Evolutionary conservation across 2,888 invertebrate genomes (phyloP).

Genomic region (Megalurothrips usitatus): DNA sequence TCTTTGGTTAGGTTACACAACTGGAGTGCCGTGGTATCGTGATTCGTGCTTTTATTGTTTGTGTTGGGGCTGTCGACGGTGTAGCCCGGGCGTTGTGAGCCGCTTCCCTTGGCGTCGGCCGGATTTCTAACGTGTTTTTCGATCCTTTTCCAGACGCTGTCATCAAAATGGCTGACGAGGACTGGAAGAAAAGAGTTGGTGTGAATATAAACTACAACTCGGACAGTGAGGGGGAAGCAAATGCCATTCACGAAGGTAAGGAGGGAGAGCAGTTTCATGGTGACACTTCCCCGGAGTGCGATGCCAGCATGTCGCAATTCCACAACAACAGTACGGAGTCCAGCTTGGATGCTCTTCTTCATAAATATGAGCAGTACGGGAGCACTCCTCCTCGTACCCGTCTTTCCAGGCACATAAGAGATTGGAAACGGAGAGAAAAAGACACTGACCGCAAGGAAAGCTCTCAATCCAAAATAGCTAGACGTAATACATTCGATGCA

Average conservation of each 20-base stretch:
- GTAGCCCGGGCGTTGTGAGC: not conserved
- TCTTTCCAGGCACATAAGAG: conserved; percentile 51
- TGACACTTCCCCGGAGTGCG: conserved; percentile 36
- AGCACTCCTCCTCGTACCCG: conserved; percentile 75
- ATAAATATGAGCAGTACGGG: conserved; percentile 58
- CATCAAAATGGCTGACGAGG: conserved; percentile 45
- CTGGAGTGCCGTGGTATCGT: not conserved
- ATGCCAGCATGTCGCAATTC: conserved; percentile 33
- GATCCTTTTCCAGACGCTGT: not conserved
- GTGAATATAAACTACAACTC: conserved; percentile 52
- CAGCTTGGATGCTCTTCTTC: conserved; percentile 39
- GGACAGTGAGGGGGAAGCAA: conserved; percentile 48
- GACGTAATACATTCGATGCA: not conserved
- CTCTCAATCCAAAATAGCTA: not conserved
- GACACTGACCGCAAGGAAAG: conserved; percentile 41
- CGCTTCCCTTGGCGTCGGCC: not conserved
- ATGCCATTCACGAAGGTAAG: conserved; percentile 33
- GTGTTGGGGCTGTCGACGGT: not conserved
- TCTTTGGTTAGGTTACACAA: conserved; percentile 14
- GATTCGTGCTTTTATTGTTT: not conserved
- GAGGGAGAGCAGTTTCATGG: conserved; percentile 18
- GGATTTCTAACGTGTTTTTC: not conserved
- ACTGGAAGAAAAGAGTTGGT: conserved; percentile 52
- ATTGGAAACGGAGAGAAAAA: conserved; percentile 55
- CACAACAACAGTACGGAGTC: conserved; percentile 37